Evolutionary conservation across 1,140 invertebrate species (phyloP), one percentile per base, ranked within the genome.

Genomic region (Physella acuta): DNA sequence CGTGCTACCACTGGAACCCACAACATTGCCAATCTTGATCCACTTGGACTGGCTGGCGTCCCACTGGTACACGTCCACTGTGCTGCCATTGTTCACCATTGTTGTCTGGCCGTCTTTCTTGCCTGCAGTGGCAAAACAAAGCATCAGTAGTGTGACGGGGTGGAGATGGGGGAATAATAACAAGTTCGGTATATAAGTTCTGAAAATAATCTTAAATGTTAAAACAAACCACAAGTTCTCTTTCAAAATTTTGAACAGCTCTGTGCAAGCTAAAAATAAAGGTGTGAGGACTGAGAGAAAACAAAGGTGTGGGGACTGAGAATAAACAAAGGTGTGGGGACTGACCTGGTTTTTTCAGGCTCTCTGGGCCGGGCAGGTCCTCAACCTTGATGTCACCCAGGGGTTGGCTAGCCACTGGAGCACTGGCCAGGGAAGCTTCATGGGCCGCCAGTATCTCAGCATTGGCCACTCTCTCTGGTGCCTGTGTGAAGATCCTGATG

Each of bases 1-100:
- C 59, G 90, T 87, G 0, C 87, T 88, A 26, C 90, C 90, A 30
- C 89, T 88, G 2, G 91, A 90, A 2, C 95, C 94, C 73, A 94
- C 89, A 0, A 97, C 93, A 81, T 97, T 93, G 2, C 95, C 95
- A 56, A 97, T 87, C 84, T 93, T 91, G 63, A 89, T 89, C 95
- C 95, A 98, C 51, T 89, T 87, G 28, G 87, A 79, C 53, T 90
- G 87, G 4, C 87, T 88, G 2, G 88, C 86, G 37, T 90, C 91
- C 94, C 94, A 96, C 86, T 86, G 78, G 72, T 85, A 81, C 11
- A 80, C 75, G 75, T 90, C 89, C 0, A 94, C 91, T 58, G 86
- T 88, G 11, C 71, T 87, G 11, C 89, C 91, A 74, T 92, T 89
- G 8, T 91, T 88, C 0, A 97, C 88, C 86, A 97, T 90, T 81